These are phyloP conservation scores for Ormyrus rosae DNA, from an alignment of 2,888 invertebrate species.

Conservation along the genomic window DNA sequence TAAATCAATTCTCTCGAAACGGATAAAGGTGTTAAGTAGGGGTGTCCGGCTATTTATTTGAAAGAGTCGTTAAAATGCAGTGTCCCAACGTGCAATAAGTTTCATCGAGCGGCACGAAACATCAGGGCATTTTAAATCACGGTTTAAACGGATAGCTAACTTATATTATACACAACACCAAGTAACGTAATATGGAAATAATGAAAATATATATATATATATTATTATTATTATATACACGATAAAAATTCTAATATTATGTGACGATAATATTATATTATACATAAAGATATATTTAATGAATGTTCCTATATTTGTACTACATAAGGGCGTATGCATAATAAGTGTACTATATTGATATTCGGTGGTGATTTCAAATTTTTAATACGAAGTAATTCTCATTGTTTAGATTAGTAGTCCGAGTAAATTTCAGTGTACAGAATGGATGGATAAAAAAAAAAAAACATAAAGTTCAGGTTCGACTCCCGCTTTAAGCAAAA, in stretches of 20 bases:
- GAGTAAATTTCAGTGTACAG: constrained; percentile 46
- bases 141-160: constrained; percentile 68
- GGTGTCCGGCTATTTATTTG: not conserved
- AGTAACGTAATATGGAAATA: constrained; percentile 67
- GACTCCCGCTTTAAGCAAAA: constrained; percentile 5
- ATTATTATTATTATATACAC: constrained; percentile 58
- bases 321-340: constrained; percentile 69
- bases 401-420: constrained; percentile 67
- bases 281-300: constrained; percentile 74
- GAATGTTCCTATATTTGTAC: constrained; percentile 76
- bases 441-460: constrained; percentile 35
- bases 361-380: constrained; percentile 74
- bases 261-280: constrained; percentile 69
- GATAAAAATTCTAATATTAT: constrained; percentile 61
- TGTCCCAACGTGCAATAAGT: constrained; percentile 36
- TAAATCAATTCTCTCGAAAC: too few species aligned
- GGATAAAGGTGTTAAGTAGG: too few species aligned
- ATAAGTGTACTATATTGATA: constrained; percentile 74
- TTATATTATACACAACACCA: constrained; percentile 69
- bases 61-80: not conserved
- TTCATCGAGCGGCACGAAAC: constrained; percentile 67
- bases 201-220: constrained; percentile 60
- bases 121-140: constrained; percentile 72
- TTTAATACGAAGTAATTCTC: constrained; percentile 67
- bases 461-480: constrained; percentile 37